Percentiles rank a stretch among this genome's conserved stretches.
phyloP scores from a whole-genome alignment of 2,113 vertebrate species.

The Balaenoptera acutorostrata region DNA sequence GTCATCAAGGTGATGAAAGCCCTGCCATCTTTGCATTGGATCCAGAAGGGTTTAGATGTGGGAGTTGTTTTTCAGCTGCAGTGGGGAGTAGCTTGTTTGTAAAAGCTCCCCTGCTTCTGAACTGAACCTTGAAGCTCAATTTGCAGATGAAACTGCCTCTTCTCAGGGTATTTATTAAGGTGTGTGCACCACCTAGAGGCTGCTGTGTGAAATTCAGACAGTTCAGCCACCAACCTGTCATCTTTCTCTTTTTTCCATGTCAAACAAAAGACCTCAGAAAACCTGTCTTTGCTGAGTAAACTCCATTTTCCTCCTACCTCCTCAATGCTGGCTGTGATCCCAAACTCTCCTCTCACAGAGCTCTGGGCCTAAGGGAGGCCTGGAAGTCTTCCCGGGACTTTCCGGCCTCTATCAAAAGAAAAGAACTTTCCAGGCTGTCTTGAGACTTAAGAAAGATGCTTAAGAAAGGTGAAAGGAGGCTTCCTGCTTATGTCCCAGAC shows the following conservation, averaged over 20 bases:
- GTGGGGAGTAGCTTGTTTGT: background rate
- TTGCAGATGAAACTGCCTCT: background rate
- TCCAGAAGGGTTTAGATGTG: background rate
- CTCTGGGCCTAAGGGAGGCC: background rate
- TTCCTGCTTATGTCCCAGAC: no score
- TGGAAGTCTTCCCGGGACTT: background rate
- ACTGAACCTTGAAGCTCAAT: background rate
- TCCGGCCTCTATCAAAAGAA: background rate
- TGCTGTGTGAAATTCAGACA: background rate
- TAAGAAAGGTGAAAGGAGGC: background rate
- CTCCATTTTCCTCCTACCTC: background rate
- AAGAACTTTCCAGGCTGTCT: background rate
- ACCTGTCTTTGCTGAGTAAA: background rate
- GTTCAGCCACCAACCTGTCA: background rate
- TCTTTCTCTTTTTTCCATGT: background rate
- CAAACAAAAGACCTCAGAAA: background rate
- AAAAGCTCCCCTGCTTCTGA: background rate
- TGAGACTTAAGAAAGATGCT: background rate
- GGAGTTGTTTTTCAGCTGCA: background rate
- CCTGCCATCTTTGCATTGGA: background rate
- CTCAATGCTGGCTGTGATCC: background rate
- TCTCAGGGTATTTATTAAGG: background rate
- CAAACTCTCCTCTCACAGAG: background rate
- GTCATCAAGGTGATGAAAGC: background rate
- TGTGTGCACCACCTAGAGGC: slow-evolving; percentile 61